Percentiles rank a stretch among this genome's conserved stretches.
Conservation (phyloP, 1,140 invertebrate species). For the Drosophila ercepeae region DNA sequence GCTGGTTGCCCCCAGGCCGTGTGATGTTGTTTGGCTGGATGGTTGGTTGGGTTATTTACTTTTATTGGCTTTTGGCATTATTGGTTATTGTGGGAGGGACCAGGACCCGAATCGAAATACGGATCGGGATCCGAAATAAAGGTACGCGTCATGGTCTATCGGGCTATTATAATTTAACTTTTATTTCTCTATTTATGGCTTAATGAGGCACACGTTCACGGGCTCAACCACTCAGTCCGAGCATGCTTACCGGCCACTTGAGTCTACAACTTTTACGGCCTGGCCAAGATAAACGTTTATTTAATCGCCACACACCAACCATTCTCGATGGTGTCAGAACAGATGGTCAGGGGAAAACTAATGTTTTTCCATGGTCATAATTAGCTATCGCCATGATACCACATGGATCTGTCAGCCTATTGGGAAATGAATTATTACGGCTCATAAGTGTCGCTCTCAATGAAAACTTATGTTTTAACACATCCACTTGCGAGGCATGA, state of each 20-base stretch:
- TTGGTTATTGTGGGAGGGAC: slow-evolving; percentile 60
- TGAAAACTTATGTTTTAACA: slow-evolving; percentile 24
- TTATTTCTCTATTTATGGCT: slow-evolving; percentile 78
- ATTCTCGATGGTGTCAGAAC: slow-evolving; percentile 22
- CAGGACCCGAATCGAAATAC: slow-evolving; percentile 2
- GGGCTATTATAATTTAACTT: slow-evolving; percentile 70
- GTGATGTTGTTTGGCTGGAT: slow-evolving; percentile 50
- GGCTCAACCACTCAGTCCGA: neutral
- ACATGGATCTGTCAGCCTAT: neutral
- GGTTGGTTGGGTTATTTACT: slow-evolving; percentile 64
- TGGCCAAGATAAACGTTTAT: slow-evolving; percentile 59
- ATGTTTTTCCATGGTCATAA: slow-evolving; percentile 35
- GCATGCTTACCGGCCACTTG: slow-evolving; percentile 59
- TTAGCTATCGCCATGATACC: slow-evolving; percentile 5
- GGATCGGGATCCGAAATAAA: slow-evolving; percentile 23
- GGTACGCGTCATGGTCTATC: slow-evolving; percentile 49
- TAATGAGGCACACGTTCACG: slow-evolving; percentile 64
- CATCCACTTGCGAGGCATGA: no score
- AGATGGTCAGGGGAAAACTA: slow-evolving; percentile 14
- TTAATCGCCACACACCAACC: slow-evolving; percentile 56
- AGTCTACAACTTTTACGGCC: slow-evolving; percentile 38
- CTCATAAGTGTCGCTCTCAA: slow-evolving; percentile 25
- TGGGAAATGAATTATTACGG: slow-evolving; percentile 30
- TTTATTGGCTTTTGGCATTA: slow-evolving; percentile 78
- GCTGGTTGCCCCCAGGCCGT: slow-evolving; percentile 41